Evolutionary conservation across 1,140 invertebrate genomes (phyloP).

Genomic region (Onthophagus taurus): DNA sequence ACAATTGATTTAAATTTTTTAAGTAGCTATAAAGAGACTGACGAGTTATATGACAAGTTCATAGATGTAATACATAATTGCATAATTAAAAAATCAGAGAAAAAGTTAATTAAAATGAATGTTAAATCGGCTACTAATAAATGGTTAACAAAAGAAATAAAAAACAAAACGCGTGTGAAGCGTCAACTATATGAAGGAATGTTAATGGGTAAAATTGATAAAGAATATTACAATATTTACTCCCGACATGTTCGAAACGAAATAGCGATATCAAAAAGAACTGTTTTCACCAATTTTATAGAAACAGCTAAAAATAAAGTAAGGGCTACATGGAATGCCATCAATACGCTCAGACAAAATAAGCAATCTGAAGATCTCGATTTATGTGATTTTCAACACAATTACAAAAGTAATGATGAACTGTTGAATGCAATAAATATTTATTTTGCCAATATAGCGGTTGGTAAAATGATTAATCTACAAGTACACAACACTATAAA

Average conservation of each 20-base stretch:
- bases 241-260: not conserved
- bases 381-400: not conserved
- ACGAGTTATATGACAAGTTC: conserved; percentile 1
- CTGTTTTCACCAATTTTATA: not conserved
- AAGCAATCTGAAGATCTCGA: not conserved
- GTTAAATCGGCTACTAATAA: not conserved
- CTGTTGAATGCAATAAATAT: conserved; percentile 1
- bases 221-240: not conserved
- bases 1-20: not conserved
- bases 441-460: not conserved
- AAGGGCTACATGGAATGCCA: not conserved
- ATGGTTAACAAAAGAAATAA: too few species aligned
- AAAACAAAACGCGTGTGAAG: not conserved
- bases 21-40: not conserved
- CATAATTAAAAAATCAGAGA: not conserved
- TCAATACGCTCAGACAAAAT: not conserved
- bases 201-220: not conserved
- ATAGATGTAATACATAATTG: not conserved
- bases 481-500: not conserved
- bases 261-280: conserved; percentile 1
- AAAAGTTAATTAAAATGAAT: not conserved
- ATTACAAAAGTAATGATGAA: not conserved
- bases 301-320: conserved; percentile 5
- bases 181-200: conserved; percentile 3
- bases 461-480: not conserved